Evolutionary conservation across 1,140 invertebrate species (phyloP), one percentile per base, ranked within the genome.

Genomic region (Drosophila melanica): DNA sequence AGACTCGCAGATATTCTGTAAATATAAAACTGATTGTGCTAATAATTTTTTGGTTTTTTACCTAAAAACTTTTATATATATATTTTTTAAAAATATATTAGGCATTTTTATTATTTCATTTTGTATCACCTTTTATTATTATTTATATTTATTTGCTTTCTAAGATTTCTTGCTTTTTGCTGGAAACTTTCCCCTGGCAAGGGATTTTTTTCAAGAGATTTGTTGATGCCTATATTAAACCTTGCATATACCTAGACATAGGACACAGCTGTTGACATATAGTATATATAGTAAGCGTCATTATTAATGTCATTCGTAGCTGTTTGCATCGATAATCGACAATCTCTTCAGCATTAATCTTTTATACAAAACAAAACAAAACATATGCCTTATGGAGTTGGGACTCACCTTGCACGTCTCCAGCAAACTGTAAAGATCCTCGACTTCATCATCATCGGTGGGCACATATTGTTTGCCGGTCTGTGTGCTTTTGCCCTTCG

Each of bases 401-500:
- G 6, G n/a, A 9, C 75, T 92, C 93, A 97, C 96, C 94, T 98
- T 98, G 35, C 99, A 94, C 92, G 95, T 94, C 81, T 94, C 93
- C 33, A 99, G 93, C 27, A 99, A 94, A 68, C 95, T 93, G 92
- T 96, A 99, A 18, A 99, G 94, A 94, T 99, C 99, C 93, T 99
- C 99, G n/a, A 99, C 99, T 94, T 99, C 99, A 95, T 99, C 99
- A 90, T 96, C 95, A 50, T 95, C 95, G 37, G 96, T 97, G 66
- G 95, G 95, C 48, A 94, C 93, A 93, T 99, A 99, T 79, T 96
- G 94, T 93, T 95, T 96, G 14, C 96, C 96, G 93, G 95, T 94
- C 93, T 95, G 93, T 92, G 95, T 92, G 30, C 97, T 96, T 75
- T 94, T 94, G 30, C 98, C 98, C 89, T 94, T 94, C 44, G 99